Base-by-base conservation (phyloP, 2,797 vertebrate species). In the Eulemur coronatus region DNA sequence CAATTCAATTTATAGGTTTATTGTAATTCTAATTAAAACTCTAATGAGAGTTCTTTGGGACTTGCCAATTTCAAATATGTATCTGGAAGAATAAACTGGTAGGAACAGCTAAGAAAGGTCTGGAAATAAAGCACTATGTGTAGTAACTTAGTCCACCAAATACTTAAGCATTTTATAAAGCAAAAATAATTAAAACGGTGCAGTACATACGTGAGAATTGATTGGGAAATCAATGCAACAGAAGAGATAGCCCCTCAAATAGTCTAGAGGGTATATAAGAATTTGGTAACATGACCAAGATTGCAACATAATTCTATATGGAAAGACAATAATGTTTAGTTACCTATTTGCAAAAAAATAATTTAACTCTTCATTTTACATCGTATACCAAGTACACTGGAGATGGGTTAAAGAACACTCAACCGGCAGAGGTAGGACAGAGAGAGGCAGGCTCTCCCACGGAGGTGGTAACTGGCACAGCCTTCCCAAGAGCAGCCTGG, bases 151-250 rank as follows among this genome's bases (percentile, higher is more conserved):
- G 24, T 65, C 17, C 17, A 48, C 14, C 43, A 87, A 33, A 76
- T 15, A 79, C 7, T 24, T 43, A 87, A 69, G 63, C 50, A 75
- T 72, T 81, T 92, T 61, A 70, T 48, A 79, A 70, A 57, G n/a
- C 59, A 93, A 52, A 93, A 88, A 24, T 26, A 86, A 65, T 84
- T 67, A 67, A 76, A 85, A 91, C 14, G 33, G 38, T 50, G 0
- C n/a, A 38, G 7, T 81, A 55, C 7, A 14, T 14, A 75, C 28
- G 0, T 48, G 38, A 46, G 52, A 59, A 70, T 28, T 46, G 67
- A 70, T 28, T 46, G 57, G 90, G 24, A 82, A 88, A 88, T 86
- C 84, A 95, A 46, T 50, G 72, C 92, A 86, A 81, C 28, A 63
- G 26, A 84, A 52, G 41, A 76, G 48, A 89, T 13, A 85, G 33